phyloP scores from a whole-genome alignment of 2,113 vertebrate genomes.

The Atlantisia rogersi region DNA sequence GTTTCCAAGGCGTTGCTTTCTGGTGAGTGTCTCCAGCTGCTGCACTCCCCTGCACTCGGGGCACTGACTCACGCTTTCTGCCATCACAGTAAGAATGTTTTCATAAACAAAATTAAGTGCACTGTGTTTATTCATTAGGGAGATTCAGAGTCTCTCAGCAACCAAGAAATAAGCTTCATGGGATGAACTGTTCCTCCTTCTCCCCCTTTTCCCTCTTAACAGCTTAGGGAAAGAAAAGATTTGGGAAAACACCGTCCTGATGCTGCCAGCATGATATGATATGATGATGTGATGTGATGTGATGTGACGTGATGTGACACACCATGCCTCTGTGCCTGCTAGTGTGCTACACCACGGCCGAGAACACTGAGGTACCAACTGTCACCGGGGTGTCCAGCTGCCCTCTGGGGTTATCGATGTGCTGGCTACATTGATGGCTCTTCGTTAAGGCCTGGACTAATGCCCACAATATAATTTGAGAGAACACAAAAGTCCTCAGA shows the following conservation, averaged over 20 bases:
- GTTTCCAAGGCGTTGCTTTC: slow-evolving; percentile 52
- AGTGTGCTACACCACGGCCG: accelerated
- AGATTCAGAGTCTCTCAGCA: slow-evolving; percentile 60
- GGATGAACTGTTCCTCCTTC: not conserved
- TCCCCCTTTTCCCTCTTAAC: not conserved
- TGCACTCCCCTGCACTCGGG: slow-evolving; percentile 14
- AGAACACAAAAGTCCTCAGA: not conserved
- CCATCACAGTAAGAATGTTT: slow-evolving; percentile 65
- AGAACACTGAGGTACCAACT: accelerated
- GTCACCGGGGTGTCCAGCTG: not conserved
- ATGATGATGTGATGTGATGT: too few species aligned
- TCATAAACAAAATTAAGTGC: slow-evolving; percentile 65
- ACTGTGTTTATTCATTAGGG: slow-evolving; percentile 42
- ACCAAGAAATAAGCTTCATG: not conserved
- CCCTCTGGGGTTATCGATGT: not conserved
- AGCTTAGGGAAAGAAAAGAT: not conserved
- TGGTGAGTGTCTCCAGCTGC: slow-evolving; percentile 61
- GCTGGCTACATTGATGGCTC: not conserved
- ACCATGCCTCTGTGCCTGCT: not conserved
- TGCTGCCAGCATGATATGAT: accelerated
- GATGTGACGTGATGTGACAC: too few species aligned
- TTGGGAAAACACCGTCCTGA: not conserved
- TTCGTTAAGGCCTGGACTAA: not conserved
- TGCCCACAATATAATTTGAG: not conserved
- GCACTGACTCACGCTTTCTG: slow-evolving; percentile 72